Evolutionary conservation across 2,113 vertebrate genomes (phyloP).

Genomic region (Hippopotamus amphibius): DNA sequence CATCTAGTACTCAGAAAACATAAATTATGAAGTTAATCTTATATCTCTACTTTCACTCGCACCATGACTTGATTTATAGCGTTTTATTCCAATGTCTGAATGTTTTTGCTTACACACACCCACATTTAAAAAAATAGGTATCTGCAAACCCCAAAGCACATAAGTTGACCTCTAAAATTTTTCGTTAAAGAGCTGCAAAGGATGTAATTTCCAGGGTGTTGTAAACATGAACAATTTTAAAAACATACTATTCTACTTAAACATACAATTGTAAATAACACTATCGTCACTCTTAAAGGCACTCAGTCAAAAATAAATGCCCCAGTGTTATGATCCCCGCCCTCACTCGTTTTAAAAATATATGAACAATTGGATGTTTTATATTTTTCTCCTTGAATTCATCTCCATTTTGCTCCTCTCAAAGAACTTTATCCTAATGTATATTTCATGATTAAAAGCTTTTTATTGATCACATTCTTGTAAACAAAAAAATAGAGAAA

Average conservation of each 20-base stretch:
- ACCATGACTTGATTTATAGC: neutral
- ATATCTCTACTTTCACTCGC: neutral
- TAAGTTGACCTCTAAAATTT: neutral
- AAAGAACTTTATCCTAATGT: slow-evolving; percentile 66
- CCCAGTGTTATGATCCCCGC: neutral
- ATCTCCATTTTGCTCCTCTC: slow-evolving; percentile 27
- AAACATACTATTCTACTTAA: neutral
- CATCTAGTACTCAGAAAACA: slow-evolving; percentile 20
- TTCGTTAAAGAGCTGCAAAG: slow-evolving; percentile 50
- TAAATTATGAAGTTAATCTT: slow-evolving; percentile 35
- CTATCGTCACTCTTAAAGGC: neutral
- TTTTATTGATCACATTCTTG: slow-evolving; percentile 65
- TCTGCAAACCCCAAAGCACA: neutral
- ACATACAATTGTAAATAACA: slow-evolving; percentile 3
- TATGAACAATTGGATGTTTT: neutral
- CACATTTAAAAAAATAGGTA: neutral
- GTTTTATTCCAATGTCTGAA: slow-evolving; percentile 36
- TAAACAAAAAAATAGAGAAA: slow-evolving; percentile 43
- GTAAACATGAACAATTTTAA: slow-evolving; percentile 10
- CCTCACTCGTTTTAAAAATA: slow-evolving; percentile 49
- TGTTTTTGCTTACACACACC: neutral
- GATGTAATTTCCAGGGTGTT: neutral
- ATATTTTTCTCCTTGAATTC: slow-evolving; percentile 55
- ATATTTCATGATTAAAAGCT: slow-evolving; percentile 69
- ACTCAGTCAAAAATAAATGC: slow-evolving; percentile 32